Base-by-base conservation (phyloP, 2,888 invertebrate species). In the Cantharis flavilabris region DNA sequence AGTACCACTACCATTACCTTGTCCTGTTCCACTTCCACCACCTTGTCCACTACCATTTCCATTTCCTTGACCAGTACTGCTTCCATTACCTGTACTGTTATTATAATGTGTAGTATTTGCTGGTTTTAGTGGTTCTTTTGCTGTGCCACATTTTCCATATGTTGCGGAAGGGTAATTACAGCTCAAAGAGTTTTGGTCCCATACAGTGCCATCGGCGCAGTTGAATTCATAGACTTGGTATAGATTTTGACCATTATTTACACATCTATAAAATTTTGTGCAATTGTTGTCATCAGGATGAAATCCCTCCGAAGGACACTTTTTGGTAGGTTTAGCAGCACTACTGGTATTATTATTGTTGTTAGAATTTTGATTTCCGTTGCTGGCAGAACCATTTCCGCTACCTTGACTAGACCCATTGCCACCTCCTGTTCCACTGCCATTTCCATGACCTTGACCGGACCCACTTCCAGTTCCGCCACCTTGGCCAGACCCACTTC, bases 261-360 rank as follows among this genome's bases (percentile, higher is more conserved):
- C 94, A 87, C 96, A 96, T 81, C 95, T 91, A 85, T 94, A 94
- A 88, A 95, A 96, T 85, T 93, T 94, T 77, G 90, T 92, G 84
- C 95, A 96, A 84, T 95, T 91, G 67, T 88, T 88, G 62, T 90
- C 89, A 86, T 95, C 92, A 13, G 92, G 91, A 84, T 93, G 91
- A 86, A 94, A 96, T 1, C 78, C 78, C 26, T 78, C 78, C 2
- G 5, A n/a, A 5, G 62, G n/a, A 23, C 78, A 78, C 1, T 71
- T 11, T 23, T 23, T 64, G 9, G 14, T 67, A n/a, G 65, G 26
- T 67, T 30, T 23, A 23, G 23, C 5, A 23, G 23, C 23, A 23
- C 3, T 3, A 20, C 20, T 20, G 13, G 23, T 23, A 16, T 20
- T 20, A 20, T 20, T 20, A 20, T 20, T 20, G 3, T 28, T 28